Evolutionary conservation across 2,888 invertebrate species (phyloP).

Genomic region (Hanleya hanleyi): DNA sequence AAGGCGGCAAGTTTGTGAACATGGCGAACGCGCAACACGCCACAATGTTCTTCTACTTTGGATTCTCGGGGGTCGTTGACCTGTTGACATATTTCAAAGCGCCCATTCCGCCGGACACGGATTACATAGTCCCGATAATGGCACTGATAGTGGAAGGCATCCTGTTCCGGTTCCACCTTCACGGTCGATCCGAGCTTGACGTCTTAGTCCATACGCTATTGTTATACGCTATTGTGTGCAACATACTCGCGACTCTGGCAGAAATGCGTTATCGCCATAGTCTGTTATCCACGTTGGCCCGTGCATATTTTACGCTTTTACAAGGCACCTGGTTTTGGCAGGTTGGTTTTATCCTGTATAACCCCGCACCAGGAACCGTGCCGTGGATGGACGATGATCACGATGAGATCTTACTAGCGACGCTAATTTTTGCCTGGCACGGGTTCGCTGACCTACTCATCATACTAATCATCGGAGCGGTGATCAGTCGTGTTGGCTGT

Average conservation of each 20-base stretch:
- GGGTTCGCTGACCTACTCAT: constrained; percentile 53
- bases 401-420: constrained; percentile 74
- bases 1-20: too few relatives aligned
- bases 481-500: too few relatives aligned
- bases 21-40: too few relatives aligned
- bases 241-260: constrained; percentile 61
- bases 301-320: constrained; percentile 73
- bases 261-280: constrained; percentile 72
- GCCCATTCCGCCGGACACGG: constrained; percentile 71
- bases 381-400: constrained; percentile 72
- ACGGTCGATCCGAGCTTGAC: constrained; percentile 72
- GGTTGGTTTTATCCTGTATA: constrained; percentile 75
- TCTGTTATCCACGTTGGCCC: constrained; percentile 68
- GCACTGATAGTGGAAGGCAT: constrained; percentile 75
- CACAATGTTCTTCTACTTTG: constrained; percentile 76
- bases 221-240: constrained; percentile 70
- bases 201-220: constrained; percentile 74
- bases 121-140: constrained; percentile 72
- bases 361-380: constrained; percentile 65
- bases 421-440: constrained; percentile 72
- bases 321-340: constrained; percentile 77
- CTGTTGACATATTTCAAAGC: constrained; percentile 67
- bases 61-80: constrained; percentile 73
- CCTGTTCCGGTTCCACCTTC: constrained; percentile 75
- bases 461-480: constrained; percentile 59